Evolutionary conservation across 2,797 vertebrate species (phyloP).

Genomic region (Pipistrellus nathusii): DNA sequence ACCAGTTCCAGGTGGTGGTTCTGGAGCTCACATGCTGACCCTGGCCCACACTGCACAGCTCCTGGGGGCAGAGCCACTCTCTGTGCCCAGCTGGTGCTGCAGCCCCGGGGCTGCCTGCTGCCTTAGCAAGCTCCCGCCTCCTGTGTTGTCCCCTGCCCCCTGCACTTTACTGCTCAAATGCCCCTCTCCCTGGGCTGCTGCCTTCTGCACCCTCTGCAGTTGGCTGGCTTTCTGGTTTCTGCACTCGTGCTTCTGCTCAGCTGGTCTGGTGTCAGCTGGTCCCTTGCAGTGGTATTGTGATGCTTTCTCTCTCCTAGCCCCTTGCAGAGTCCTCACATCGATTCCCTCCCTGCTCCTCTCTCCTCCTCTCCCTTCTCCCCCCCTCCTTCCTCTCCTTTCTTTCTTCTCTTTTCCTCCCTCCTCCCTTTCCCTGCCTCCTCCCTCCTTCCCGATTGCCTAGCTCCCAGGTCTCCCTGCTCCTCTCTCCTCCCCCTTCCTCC

Average conservation of each 20-base stretch:
- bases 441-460: no score
- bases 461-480: background rate
- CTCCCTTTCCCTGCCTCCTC: no score
- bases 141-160: constrained; percentile 48
- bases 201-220: background rate
- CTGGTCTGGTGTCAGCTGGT: background rate
- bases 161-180: background rate
- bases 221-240: background rate
- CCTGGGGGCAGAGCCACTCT: background rate
- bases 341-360: background rate
- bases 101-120: background rate
- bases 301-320: background rate
- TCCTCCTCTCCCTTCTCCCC: no score
- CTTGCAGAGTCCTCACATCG: accelerated
- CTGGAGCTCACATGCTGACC: background rate
- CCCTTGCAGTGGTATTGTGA: background rate
- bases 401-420: no score
- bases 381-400: no score
- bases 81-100: background rate
- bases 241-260: background rate
- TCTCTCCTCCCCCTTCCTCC: no score
- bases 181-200: background rate
- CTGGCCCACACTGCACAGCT: no score
- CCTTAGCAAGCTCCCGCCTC: background rate
- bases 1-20: background rate